Base-by-base conservation (phyloP, 2,888 invertebrate species). In the Epiblema foenella region DNA sequence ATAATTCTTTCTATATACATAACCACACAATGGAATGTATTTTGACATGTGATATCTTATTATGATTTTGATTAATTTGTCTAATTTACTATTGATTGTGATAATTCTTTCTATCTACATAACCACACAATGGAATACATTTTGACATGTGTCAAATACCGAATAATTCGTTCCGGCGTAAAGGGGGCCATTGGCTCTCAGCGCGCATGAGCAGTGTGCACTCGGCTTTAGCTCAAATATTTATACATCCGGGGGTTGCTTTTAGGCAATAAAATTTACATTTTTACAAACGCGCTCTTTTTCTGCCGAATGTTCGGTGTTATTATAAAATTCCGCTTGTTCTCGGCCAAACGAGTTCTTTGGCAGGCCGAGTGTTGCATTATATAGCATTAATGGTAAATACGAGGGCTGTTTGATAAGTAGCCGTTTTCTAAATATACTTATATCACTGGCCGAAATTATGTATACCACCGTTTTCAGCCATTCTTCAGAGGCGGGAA, bases 181-280 rank as follows among this genome's bases (percentile, higher is more conserved):
- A 68, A 62, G 4, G 51, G 11, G 64, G 72, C 75, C 62, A 18
- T 69, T 58, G 68, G 73, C 76, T 49, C 75, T 64, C 77, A 75
- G 64, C 77, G 87, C 87, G 88, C 89, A 88, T 86, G 89, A 85
- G 77, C 84, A 77, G 75, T 83, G 77, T 87, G 87, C 86, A 86
- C 78, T 79, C 79, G 80, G 82, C 82, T 84, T 84, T 80, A 83
- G 79, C 82, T 90, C 87, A 90, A 90, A 91, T 91, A 91, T 91
- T 91, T 91, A 91, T 91, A 87, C 82, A 78, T 76, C 77, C 76
- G 77, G 76, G 76, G 78, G 76, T 78, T 75, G 78, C 78, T 80
- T 74, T 77, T 82, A 79, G 81, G 86, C 88, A 86, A 89, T 91
- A 91, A 89, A 90, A 91, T 91, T 90, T 90, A 89, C 90, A 91